Evolutionary conservation across 2,797 vertebrate genomes (phyloP), one percentile per base, ranked within the genome.

Genomic region (Siniperca scherzeri): DNA sequence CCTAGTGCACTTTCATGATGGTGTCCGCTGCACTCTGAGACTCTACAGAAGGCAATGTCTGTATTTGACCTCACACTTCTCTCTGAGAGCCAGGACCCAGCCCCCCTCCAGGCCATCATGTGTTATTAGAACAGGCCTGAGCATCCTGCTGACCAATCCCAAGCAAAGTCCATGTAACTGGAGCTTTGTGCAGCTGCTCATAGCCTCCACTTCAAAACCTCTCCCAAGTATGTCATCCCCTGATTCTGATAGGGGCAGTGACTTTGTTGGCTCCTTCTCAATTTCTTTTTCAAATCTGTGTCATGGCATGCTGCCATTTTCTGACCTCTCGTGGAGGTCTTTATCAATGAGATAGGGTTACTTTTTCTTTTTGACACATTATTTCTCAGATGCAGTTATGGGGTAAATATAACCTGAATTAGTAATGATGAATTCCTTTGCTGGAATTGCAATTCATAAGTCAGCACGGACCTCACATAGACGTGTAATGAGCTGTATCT

Each of bases 21-120:
- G 94, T 96, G 96, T 96, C 97, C 91, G 93, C 96, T 97, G 95
- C 86, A 95, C 97, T 97, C 96, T 98, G 96, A 94, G 76, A 72
- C 94, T 89, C 94, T 86, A 84, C 90, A 89, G 91, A 82, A 61
- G 84, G 94, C 90, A 83, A 90, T 1, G 74, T 94, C 95, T 90
- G 93, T 95, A 95, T 97, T 97, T 97, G 95, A 97, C 93, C 85
- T 81, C 85, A 78, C 74, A 11, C 83, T 25, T 42, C 30, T 42
- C 77, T 80, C 74, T n/a, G 9, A 69, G 60, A 82, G 70, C 89
- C 90, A 70, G 87, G 81, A 85, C 80, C 93, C 88, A 77, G 85
- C 91, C 93, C 90, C 88, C 82, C 40, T 42, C 67, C 70, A 13
- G 52, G 19, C 70, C 70, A 30, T 55, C 86, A 86, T 85, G 85